Conservation (phyloP, 2,888 invertebrate species). For the Uropetala carovei region DNA sequence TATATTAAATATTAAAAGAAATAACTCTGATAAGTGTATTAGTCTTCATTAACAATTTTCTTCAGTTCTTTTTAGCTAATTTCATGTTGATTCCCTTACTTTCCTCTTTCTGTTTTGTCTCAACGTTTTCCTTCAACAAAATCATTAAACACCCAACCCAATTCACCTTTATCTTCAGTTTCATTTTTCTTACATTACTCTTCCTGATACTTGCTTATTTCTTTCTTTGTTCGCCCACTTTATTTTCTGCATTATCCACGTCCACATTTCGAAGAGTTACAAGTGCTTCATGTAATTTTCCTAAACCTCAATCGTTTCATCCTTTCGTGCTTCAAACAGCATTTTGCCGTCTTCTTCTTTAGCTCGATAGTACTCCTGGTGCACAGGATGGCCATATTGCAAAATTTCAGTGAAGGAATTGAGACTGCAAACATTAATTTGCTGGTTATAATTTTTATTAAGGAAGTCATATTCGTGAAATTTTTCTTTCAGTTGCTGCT, state of each 20-base stretch:
- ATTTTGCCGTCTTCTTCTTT: no score
- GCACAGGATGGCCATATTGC: no score
- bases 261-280: not conserved
- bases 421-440: no score
- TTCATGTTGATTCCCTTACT: not conserved
- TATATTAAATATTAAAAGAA: no score
- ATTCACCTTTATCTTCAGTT: not conserved
- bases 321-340: not conserved
- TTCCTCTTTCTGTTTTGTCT: not conserved
- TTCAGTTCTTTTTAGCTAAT: no score
- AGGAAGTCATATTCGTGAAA: not conserved
- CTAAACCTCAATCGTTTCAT: not conserved
- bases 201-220: not conserved
- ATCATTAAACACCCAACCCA: not conserved
- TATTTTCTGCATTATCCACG: no score
- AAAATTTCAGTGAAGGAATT: no score
- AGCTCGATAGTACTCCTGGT: no score
- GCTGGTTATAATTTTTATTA: no score
- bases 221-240: not conserved
- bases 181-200: not conserved
- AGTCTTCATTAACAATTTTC: no score
- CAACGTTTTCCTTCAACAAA: not conserved
- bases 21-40: no score
- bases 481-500: not conserved
- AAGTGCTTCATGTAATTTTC: not conserved